Evolutionary conservation across 2,113 vertebrate genomes (phyloP).

Genomic region (Mobula birostris): DNA sequence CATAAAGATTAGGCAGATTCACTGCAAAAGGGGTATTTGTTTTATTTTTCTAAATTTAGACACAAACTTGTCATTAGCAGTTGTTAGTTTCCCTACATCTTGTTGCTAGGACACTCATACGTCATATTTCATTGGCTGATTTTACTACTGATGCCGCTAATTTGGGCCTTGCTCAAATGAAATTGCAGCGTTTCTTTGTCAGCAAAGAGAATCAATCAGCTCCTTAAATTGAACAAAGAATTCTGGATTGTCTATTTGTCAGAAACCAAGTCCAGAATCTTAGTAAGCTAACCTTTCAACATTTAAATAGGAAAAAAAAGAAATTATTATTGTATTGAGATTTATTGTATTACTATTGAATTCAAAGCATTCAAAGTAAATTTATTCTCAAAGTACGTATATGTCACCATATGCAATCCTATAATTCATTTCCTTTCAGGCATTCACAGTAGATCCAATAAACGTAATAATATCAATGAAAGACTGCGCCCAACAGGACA

Average conservation of each 20-base stretch:
- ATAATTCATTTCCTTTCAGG: no score
- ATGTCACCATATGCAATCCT: no score
- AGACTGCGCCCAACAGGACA: no score
- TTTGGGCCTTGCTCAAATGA: not conserved
- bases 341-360: not conserved
- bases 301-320: not conserved
- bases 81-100: not conserved
- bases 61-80: not conserved
- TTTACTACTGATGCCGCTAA: not conserved
- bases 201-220: not conserved
- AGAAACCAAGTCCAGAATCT: not conserved
- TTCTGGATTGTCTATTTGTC: not conserved
- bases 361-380: no score
- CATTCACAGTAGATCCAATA: no score
- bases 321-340: not conserved
- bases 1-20: not conserved
- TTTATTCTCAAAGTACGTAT: no score
- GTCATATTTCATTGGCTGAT: not conserved
- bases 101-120: conserved; percentile 1
- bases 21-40: not conserved
- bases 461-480: no score
- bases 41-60: conserved; percentile 16
- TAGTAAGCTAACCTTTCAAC: not conserved
- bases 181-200: not conserved
- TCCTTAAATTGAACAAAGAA: not conserved